phyloP scores from a whole-genome alignment of 2,888 invertebrate genomes.

The Sturmia bella region DNA sequence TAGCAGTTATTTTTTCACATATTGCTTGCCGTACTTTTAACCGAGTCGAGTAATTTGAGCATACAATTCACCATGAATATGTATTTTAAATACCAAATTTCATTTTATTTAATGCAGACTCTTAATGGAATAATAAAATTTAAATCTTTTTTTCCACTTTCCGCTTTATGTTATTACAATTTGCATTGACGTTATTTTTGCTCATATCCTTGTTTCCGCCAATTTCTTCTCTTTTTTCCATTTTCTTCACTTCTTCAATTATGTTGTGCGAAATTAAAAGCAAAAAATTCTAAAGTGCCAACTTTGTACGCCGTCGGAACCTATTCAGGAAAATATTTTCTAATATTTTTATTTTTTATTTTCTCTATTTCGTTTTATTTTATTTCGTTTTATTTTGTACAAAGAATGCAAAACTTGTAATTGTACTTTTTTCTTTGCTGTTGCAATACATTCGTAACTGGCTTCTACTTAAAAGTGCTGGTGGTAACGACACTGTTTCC shows the following conservation, averaged over 20 bases:
- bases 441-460: conserved; percentile 19
- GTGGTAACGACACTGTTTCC: conserved; percentile 30
- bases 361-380: conserved; percentile 25
- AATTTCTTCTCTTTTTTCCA: not conserved
- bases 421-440: conserved; percentile 19
- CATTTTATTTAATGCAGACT: conserved; percentile 44
- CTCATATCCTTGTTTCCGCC: conserved; percentile 48
- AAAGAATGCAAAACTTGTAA: conserved; percentile 34
- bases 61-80: not conserved
- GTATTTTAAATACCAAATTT: conserved; percentile 23
- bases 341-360: conserved; percentile 25
- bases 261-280: conserved; percentile 45
- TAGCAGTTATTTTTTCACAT: not conserved
- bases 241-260: conserved; percentile 61
- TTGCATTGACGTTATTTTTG: conserved; percentile 42
- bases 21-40: not conserved
- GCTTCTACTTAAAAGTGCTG: conserved; percentile 18
- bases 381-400: conserved; percentile 3
- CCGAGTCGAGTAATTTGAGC: conserved; percentile 3
- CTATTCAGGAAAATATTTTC: conserved; percentile 62
- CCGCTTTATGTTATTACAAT: conserved; percentile 34
- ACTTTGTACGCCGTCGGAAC: conserved; percentile 61
- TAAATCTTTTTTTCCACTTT: conserved; percentile 11
- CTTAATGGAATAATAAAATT: conserved; percentile 50
- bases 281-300: conserved; percentile 55